Base-by-base conservation (phyloP, 2,888 invertebrate species). In the Brachycybe producta region DNA sequence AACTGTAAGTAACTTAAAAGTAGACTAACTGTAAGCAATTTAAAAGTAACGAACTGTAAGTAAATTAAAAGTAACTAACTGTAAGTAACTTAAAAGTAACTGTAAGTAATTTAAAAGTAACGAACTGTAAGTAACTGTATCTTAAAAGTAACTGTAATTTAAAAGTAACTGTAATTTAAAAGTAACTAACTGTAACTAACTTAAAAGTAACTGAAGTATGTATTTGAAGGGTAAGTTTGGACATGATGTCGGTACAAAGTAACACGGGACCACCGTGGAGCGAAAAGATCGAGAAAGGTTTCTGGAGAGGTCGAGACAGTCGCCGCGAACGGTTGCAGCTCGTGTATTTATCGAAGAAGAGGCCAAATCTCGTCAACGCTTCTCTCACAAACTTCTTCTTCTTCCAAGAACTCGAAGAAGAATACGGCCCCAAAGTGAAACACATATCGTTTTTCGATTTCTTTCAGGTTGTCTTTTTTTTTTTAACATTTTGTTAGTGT, bases 311-410 rank as follows among this genome's bases (percentile, higher is more conserved):
- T 0, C 74, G 95, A 36, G 95, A 95, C 67, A 85, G 92, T 1
- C 75, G 85, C n/a, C 73, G 76, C 49, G 84, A 88, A 64, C 73
- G 95, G 27, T 72, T 95, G 15, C 75, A 84, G 58, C 73, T 95
- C 21, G 78, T 94, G 13, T 79, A 82, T 48, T 75, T 94, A 57
- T 77, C 86, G 0, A 74, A 80, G 55, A 67, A 76, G 59, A 58
- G 82, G 69, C 82, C 90, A 0, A 77, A 87, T 47, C 66, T 91
- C 3, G 78, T 92, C 53, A 91, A 95, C 70, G 92, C 80, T 11
- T 87, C 88, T 0, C 76, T 95, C 23, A 95, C 95, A 0, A 87
- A 91, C 65, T 94, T 94, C 69, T 97, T 97, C 68, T 97, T 97
- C 72, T 95, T 86, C 64, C 77, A 79, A 56, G 80, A 91, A 59